Evolutionary conservation across 2,797 vertebrate species (phyloP).

Genomic region (Hippopotamyrus pictus): DNA sequence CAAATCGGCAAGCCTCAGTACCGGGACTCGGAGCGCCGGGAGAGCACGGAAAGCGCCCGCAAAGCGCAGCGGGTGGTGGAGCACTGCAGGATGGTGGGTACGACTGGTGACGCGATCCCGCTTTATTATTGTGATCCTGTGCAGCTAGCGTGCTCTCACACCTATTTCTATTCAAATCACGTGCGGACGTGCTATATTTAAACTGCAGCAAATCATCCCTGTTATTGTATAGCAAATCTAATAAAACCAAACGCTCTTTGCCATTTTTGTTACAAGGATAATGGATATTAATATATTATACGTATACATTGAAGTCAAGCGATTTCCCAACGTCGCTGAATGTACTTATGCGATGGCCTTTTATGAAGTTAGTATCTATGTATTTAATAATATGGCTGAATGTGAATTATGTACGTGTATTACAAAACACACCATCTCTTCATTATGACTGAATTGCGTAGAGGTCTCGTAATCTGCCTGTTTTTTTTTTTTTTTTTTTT

Average conservation of each 20-base stretch:
- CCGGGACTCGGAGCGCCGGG: constrained; percentile 75
- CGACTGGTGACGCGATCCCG: constrained; percentile 37
- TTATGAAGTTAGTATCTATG: neutral
- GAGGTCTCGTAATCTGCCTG: constrained; percentile 40
- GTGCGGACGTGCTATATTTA: constrained; percentile 64
- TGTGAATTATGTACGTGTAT: constrained; percentile 27
- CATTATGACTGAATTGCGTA: constrained; percentile 30
- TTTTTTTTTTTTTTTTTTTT: constrained; percentile 7
- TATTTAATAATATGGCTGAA: neutral
- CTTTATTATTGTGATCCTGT: constrained; percentile 32
- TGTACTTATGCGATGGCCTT: neutral
- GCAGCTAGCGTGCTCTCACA: constrained; percentile 41
- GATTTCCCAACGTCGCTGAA: constrained; percentile 18
- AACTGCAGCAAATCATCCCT: constrained; percentile 40
- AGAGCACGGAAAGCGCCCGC: constrained; percentile 77
- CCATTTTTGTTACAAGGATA: constrained; percentile 38
- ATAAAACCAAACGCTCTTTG: constrained; percentile 33
- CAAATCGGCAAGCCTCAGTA: constrained; percentile 76
- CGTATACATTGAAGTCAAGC: neutral
- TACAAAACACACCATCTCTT: neutral
- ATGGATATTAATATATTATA: constrained; percentile 40
- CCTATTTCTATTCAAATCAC: constrained; percentile 59
- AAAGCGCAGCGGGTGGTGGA: constrained; percentile 80
- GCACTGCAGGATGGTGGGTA: constrained; percentile 96
- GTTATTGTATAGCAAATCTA: constrained; percentile 29